Evolutionary conservation across 2,888 invertebrate genomes (phyloP), one percentile per base, ranked within the genome.

Genomic region (Nematopogon swammerdamellus): DNA sequence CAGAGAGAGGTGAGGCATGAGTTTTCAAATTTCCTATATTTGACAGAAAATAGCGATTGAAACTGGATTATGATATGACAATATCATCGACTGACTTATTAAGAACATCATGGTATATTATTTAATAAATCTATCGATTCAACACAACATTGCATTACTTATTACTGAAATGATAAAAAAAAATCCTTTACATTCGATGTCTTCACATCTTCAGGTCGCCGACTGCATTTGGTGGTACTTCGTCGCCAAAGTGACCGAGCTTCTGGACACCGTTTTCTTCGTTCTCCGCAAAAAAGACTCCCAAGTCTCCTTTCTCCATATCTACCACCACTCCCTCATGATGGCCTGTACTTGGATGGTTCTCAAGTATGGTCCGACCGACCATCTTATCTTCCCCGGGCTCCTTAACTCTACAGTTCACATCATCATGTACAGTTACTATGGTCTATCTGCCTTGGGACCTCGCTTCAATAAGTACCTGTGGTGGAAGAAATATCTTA

Each of bases 401-500:
- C 77, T 88, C 55, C 65, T 91, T 3, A 92, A 92, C 65, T 86
- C 89, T 0, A 75, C 87, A 51, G 89, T 92, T 0, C 92, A 92
- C 63, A 82, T 91, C 1, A 77, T 92, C 56, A 92, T 93, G 92
- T 92, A 92, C 63, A 76, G 84, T 0, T 92, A 92, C 62, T 92
- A 92, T 59, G 83, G 89, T 43, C 66, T 92, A 62, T 81, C 92
- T 0, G 89, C 90, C 0, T 68, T 91, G 52, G 92, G 92, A 14
- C 91, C 91, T 1, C 65, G 81, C 19, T 85, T 86, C 55, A 84
- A 85, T 52, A 88, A 88, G 60, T 91, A 88, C 64, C 71, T 92
- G 46, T 90, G 89, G 84, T 92, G 92, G 92, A 93, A 92, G 67
- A 89, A 87, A 58, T 88, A 92, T 63, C 86, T 93, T 74, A 92